Base-by-base conservation (phyloP, 2,797 vertebrate species). In the Novumbra hubbsi region DNA sequence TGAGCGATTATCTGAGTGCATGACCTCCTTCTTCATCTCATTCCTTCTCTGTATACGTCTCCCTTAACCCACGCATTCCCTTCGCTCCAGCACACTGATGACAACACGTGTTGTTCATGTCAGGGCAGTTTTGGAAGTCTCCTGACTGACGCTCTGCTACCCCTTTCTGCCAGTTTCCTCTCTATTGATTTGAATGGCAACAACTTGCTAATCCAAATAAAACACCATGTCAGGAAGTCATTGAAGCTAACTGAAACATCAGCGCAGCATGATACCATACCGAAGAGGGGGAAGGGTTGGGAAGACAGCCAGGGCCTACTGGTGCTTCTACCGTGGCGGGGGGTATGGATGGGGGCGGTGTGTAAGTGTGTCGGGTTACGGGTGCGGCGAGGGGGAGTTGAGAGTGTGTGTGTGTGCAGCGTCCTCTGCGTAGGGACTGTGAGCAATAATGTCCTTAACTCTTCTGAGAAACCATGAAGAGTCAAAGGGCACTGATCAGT, bases 141-240 rank as follows among this genome's bases (percentile, higher is more conserved):
- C 19, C 19, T 55, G 50, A 55, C 50, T 55, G 19, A 55, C 17
- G 19, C 50, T 55, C 78, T 80, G 76, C 85, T 89, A 76, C 83
- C 70, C 74, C 78, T 80, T 73, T 82, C 83, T 68, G 69, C 76
- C 32, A 65, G 3, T 27, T 5, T 52, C 6, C 68, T 7, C 32
- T 75, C 55, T 91, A 94, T 94, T 79, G 92, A 94, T 94, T 93
- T 88, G 84, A 88, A 90, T 85, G 76, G 91, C 93, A 92, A 94
- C 92, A 93, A 93, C 92, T 93, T 93, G 90, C 94, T 92, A 92
- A 91, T 94, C 92, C 92, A 92, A 94, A 94, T 93, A 52, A 94
- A 94, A 94, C 92, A 94, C 92, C 91, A 90, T 92, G 92, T 94
- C 93, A 92, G 91, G 88, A 87, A 93, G 86, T 86, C 92, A 93